Base-by-base conservation (phyloP, 1,140 invertebrate species). In the Wasmannia auropunctata region DNA sequence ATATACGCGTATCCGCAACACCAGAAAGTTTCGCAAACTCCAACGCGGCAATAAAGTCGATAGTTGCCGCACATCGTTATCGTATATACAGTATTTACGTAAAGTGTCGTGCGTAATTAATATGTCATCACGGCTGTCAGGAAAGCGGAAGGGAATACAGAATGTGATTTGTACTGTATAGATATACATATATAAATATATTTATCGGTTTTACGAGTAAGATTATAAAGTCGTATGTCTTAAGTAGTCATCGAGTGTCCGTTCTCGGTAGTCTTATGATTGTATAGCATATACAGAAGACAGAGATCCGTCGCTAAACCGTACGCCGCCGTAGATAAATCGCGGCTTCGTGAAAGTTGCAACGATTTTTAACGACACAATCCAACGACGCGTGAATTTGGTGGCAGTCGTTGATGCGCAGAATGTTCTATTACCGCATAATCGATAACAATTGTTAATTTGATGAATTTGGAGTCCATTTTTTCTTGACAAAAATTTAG, bases 141-240 rank as follows among this genome's bases (percentile, higher is more conserved):
- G 11, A 58, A 54, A 79, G 62, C 87, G 74, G 54, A 70, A 84
- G 63, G 10, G 60, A 76, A 86, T 46, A 37, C 51, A 34, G 56
- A 85, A 25, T 58, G 67, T 51, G 70, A 86, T 72, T 88, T 86
- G 60, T 43, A 70, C 49, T 83, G 31, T 77, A 72, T 76, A 88
- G 69, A 86, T 80, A 85, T 37, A 86, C 40, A 56, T 69, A 67
- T 56, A 79, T 34, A 79, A 46, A 79, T 87, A 77, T 67, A 75
- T 88, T 89, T 85, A 70, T 31, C 49, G 34, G 56, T 49, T 69
- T 75, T 72, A 72, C 34, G 16, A 31, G 11, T 70, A 77, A 69
- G 58, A 31, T 89, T 69, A 65, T 65, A 46, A 67, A 79, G 62
- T 51, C 63, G 49, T 85, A 85, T 63, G 81, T 72, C 25, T 40